Evolutionary conservation across 2,797 vertebrate genomes (phyloP).

Genomic region (Typhlichthys subterraneus): DNA sequence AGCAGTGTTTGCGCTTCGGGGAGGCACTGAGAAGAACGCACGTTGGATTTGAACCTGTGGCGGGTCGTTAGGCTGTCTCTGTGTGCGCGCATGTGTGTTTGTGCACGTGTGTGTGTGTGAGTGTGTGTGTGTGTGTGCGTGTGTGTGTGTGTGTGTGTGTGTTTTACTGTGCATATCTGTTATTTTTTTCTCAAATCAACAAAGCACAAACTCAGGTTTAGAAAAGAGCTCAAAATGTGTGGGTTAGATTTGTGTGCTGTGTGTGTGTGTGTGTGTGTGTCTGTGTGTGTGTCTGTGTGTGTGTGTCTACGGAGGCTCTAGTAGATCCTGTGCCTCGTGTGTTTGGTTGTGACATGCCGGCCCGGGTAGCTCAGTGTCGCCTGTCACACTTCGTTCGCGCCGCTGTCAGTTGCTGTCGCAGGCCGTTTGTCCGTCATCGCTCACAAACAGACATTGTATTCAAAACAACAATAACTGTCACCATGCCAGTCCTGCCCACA

Average conservation of each 20-base stretch:
- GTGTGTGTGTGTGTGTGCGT: neutral
- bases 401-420: constrained; percentile 47
- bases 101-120: constrained; percentile 29
- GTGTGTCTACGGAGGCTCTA: neutral
- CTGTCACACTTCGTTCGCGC: constrained; percentile 44
- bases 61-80: constrained; percentile 9
- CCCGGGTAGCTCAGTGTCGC: constrained; percentile 37
- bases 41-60: constrained; percentile 18
- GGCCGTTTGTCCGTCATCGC: constrained; percentile 41
- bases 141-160: constrained; percentile 19
- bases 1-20: constrained; percentile 26
- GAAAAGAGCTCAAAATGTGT: neutral
- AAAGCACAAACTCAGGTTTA: constrained; percentile 1
- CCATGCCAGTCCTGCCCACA: neutral
- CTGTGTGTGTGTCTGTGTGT: constrained; percentile 1
- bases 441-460: constrained; percentile 51
- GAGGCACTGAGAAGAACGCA: constrained; percentile 14
- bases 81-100: constrained; percentile 10
- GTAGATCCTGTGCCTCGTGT: neutral
- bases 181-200: no score
- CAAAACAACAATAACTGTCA: constrained; percentile 51
- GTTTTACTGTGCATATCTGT: neutral
- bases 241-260: neutral
- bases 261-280: constrained; percentile 3
- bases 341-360: constrained; percentile 23